These are phyloP conservation scores for Phrynocephalus versicolor DNA, from an alignment of 2,113 vertebrate genomes.

Conservation along the genomic window DNA sequence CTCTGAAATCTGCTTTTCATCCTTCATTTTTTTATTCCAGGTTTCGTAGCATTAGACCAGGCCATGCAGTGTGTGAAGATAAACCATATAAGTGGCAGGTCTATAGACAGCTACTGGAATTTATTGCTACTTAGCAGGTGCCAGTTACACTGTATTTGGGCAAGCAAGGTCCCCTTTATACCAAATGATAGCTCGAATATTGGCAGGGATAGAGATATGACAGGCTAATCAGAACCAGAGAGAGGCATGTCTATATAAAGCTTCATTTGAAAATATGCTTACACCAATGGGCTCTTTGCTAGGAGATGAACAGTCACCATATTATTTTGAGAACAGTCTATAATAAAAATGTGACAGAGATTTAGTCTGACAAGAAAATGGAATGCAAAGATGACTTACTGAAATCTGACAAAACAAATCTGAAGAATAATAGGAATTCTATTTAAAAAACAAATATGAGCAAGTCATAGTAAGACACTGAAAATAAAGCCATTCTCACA, in stretches of 20 bases:
- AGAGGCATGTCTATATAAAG: constrained; percentile 28
- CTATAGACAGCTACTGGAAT: constrained; percentile 7
- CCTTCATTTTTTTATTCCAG: constrained; percentile 53
- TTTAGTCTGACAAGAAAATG: constrained; percentile 23
- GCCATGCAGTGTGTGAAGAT: not conserved
- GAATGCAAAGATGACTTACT: not conserved
- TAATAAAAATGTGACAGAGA: constrained; percentile 16
- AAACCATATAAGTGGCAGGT: constrained; percentile 38
- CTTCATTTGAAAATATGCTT: constrained; percentile 41
- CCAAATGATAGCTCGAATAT: constrained; percentile 50
- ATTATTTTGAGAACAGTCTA: not conserved
- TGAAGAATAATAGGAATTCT: constrained; percentile 20
- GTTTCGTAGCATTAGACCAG: constrained; percentile 46
- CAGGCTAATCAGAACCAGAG: not conserved
- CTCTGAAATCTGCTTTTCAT: constrained; percentile 36
- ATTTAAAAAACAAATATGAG: constrained; percentile 2
- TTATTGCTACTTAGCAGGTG: constrained; percentile 51
- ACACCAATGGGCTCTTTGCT: constrained; percentile 37
- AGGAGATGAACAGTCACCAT: constrained; percentile 24
- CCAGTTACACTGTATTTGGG: constrained; percentile 34
- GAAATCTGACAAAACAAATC: constrained; percentile 36
- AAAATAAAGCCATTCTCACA: not conserved
- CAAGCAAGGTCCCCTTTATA: constrained; percentile 43
- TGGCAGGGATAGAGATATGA: constrained; percentile 24
- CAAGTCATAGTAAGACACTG: not conserved